A percentile compares a stretch with the other conserved stretches of the same genome.
Conservation (phyloP, 1,140 invertebrate genomes). For the Tigriopus japonicus region DNA sequence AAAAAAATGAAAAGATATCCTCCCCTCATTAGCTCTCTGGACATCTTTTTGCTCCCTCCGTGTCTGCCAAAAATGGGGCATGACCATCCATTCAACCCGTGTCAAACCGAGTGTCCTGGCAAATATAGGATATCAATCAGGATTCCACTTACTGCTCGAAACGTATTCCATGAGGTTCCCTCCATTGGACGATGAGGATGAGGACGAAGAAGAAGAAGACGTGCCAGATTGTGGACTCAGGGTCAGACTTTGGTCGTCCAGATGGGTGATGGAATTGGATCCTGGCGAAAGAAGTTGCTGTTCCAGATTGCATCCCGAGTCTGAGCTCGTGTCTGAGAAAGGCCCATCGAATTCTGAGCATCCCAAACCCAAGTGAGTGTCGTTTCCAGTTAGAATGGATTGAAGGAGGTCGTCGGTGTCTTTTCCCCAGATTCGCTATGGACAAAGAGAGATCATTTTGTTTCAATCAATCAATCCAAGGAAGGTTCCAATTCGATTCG, state of each 20-base stretch:
- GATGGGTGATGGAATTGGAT: no score
- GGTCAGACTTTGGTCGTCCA: no score
- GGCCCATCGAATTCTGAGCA: not conserved
- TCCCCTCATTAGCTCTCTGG: no score
- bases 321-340: slow-evolving; percentile 13
- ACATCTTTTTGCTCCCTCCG: no score
- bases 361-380: not conserved
- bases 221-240: no score
- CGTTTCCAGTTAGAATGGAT: slow-evolving; percentile 13
- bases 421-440: slow-evolving; percentile 1
- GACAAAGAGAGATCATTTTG: not conserved
- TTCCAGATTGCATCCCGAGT: slow-evolving; percentile 11
- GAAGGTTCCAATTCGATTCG: no score
- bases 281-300: not conserved
- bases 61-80: no score
- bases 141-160: not conserved
- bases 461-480: no score
- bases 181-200: not conserved
- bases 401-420: slow-evolving; percentile 10
- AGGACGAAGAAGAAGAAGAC: not conserved
- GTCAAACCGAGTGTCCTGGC: not conserved
- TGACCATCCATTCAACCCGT: not conserved
- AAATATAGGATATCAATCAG: not conserved
- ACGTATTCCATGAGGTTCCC: slow-evolving; percentile 1
- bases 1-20: not conserved